Base-by-base conservation (phyloP, 1,140 invertebrate genomes). In the Ditylenchus dipsaci region DNA sequence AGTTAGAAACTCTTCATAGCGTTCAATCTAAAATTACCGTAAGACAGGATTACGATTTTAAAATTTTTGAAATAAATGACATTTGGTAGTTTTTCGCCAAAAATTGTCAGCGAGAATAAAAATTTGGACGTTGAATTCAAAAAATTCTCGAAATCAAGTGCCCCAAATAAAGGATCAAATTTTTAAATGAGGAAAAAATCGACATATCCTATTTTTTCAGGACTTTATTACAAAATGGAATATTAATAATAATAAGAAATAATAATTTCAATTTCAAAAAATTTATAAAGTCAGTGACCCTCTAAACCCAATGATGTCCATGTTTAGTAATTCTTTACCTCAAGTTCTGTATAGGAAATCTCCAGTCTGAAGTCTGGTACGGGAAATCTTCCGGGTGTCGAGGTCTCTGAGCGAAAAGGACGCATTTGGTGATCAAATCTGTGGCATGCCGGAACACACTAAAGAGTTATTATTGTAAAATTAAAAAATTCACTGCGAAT, bases 1-100 rank as follows among this genome's bases (percentile, higher is more conserved):
- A 15, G 59, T 61, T 19, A 61, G 29, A 21, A 61, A 19, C 42
- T 61, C 59, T 61, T 61, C 59, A 45, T 61, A 61, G 29, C 42
- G 27, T 17, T 61, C 59, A 7, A 33, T 21, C 59, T 61, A 61
- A 61, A 61, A 45, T 21, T 11, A 38, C 11, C n/a, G n/a, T n/a
- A n/a, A n/a, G n/a, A n/a, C n/a, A n/a, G n/a, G n/a, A n/a, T n/a
- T n/a, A n/a, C n/a, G n/a, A n/a, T n/a, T n/a, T n/a, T n/a, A n/a
- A n/a, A n/a, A n/a, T n/a, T n/a, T n/a, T n/a, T n/a, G n/a, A n/a
- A n/a, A n/a, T n/a, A n/a, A n/a, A n/a, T n/a, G n/a, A n/a, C n/a
- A n/a, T n/a, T n/a, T n/a, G n/a, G n/a, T n/a, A n/a, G n/a, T n/a
- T n/a, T n/a, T n/a, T n/a, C n/a, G n/a, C n/a, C n/a, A n/a, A n/a